Evolutionary conservation across 2,888 invertebrate species (phyloP), one percentile per base, ranked within the genome.

Genomic region (Ormia ochracea): DNA sequence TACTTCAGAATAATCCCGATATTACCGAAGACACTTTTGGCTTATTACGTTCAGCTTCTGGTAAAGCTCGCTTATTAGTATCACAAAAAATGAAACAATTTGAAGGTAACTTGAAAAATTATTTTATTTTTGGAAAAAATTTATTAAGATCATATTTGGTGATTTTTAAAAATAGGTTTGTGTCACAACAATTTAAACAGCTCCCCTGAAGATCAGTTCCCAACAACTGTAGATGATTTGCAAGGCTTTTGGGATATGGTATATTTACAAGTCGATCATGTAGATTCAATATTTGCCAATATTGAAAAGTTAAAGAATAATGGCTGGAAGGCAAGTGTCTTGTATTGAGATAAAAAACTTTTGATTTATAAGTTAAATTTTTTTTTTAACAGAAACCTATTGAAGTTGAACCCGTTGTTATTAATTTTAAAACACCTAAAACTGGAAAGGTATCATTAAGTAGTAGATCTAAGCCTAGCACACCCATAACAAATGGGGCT

Each of bases 211-310:
- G 96, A 96, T 86, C 94, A 93, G 81, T 97, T 96, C 90, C 96
- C 95, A 7, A 98, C 98, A 7, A 97, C 96, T 0, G 91, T 93
- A 82, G 94, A 95, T 84, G 98, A 98, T 89, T 91, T 98, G 81
- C 96, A 96, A 85, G 98, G 98, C 0, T 98, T 98, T 91, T 98
- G 98, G 98, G 98, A 98, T 90, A 97, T 98, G 97, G 96, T 98
- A 28, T 94, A 94, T 88, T 92, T 98, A 58, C 98, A 98, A 90
- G 95, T 98, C 19, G 93, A 93, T 78, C 95, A 97, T 86, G 94
- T 98, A 66, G 94, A 96, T 87, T 92, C 93, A 4, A 90, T 96
- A 83, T 96, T 96, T 88, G 91, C 92, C 12, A 94, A 94, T 76
- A 92, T 96, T 38, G 93, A 92, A 5, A 86, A 86, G 9, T 89